Conservation (phyloP, 2,888 invertebrate genomes). For the Germaria angustata region DNA sequence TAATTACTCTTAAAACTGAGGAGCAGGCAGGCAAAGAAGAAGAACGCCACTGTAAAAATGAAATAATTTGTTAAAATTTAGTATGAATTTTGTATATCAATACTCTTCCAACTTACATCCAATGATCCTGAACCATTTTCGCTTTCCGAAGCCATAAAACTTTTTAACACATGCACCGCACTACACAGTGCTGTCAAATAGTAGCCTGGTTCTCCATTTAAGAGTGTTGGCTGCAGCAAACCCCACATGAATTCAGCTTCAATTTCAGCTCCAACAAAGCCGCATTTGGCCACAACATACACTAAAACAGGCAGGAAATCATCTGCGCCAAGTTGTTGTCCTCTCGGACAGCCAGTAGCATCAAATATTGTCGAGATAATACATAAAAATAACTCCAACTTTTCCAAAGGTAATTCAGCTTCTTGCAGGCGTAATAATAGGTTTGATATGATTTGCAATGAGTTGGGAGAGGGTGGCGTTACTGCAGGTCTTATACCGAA, state of each 20-base stretch:
- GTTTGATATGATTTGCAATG: slow-evolving; percentile 88
- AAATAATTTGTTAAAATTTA: not conserved
- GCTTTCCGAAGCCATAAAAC: slow-evolving; percentile 79
- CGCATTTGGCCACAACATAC: slow-evolving; percentile 93
- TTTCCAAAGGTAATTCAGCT: slow-evolving; percentile 95
- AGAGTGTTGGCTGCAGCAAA: slow-evolving; percentile 92
- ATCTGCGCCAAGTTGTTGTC: slow-evolving; percentile 86
- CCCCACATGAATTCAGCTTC: slow-evolving; percentile 99
- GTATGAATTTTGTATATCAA: not conserved
- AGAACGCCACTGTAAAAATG: slow-evolving; percentile 81
- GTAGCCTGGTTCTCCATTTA: slow-evolving; percentile 96
- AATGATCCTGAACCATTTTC: slow-evolving; percentile 79
- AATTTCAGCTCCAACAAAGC: slow-evolving; percentile 94
- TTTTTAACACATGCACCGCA: slow-evolving; percentile 84
- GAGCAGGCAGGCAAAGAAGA: slow-evolving; percentile 82
- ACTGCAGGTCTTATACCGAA: slow-evolving; percentile 83
- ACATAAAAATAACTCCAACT: slow-evolving; percentile 93
- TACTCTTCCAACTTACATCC: slow-evolving; percentile 75
- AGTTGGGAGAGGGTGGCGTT: slow-evolving; percentile 87
- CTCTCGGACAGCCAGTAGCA: slow-evolving; percentile 81
- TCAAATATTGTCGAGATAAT: slow-evolving; percentile 94
- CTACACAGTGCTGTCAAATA: slow-evolving; percentile 96
- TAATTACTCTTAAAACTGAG: slow-evolving; percentile 92
- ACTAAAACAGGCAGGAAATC: slow-evolving; percentile 95
- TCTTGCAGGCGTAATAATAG: slow-evolving; percentile 91